Evolutionary conservation across 2,113 vertebrate species (phyloP).

Genomic region (Ctenodactylus gundi): DNA sequence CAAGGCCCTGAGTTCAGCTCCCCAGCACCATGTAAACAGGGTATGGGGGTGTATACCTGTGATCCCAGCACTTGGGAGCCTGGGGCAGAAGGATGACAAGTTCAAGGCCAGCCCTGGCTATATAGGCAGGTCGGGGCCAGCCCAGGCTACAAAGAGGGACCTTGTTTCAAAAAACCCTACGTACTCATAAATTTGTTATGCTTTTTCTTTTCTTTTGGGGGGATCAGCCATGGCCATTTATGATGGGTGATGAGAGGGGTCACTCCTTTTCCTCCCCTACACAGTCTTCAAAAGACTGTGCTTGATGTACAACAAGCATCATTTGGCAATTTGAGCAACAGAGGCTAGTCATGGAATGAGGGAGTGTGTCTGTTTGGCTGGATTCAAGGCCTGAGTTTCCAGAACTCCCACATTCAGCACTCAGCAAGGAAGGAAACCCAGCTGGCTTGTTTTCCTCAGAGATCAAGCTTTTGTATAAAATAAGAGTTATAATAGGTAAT

Average conservation of each 20-base stretch:
- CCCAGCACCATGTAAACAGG: too few relatives aligned
- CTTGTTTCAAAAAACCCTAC: too few relatives aligned
- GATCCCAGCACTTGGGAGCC: too few relatives aligned
- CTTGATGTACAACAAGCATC: background rate
- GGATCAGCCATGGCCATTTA: background rate
- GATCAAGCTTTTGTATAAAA: conserved; percentile 12
- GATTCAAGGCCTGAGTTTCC: background rate
- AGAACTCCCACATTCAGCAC: background rate
- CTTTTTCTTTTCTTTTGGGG: background rate
- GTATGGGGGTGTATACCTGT: too few relatives aligned
- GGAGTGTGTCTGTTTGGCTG: background rate
- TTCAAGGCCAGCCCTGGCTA: too few relatives aligned
- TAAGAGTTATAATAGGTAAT: conserved; percentile 6
- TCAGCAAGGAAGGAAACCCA: conserved; percentile 36
- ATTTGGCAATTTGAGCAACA: background rate
- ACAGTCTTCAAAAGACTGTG: background rate
- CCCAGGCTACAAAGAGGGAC: too few relatives aligned
- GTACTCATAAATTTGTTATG: conserved; percentile 8
- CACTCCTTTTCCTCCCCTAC: background rate
- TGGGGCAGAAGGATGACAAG: too few relatives aligned
- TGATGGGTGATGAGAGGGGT: background rate
- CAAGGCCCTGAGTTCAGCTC: too few relatives aligned
- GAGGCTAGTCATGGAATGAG: background rate
- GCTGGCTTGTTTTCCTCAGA: background rate
- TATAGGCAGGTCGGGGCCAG: too few relatives aligned